Percentiles rank a stretch among this genome's conserved stretches.
phyloP scores from a whole-genome alignment of 2,888 invertebrate genomes.

The Plagodis dolabraria region DNA sequence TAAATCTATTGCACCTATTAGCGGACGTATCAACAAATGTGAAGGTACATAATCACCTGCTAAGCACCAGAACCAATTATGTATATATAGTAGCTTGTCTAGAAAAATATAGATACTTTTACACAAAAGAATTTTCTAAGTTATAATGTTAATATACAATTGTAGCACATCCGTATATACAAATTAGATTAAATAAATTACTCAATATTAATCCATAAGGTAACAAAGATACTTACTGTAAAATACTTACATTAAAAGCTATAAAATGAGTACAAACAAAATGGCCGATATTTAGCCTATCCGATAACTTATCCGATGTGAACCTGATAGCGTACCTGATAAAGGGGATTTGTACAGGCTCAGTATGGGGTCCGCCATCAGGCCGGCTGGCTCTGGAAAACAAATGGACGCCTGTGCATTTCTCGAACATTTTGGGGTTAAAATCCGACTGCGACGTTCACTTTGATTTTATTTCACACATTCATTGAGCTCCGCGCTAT shows the following conservation, averaged over 20 bases:
- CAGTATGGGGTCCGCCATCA: constrained; percentile 79
- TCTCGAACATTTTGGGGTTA: constrained; percentile 6
- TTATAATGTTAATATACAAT: no score
- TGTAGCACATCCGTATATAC: no score
- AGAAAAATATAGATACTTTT: no score
- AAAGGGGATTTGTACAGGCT: constrained; percentile 81
- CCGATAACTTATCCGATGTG: neutral
- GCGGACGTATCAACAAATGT: no score
- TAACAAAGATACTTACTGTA: no score
- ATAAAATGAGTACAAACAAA: neutral
- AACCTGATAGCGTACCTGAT: constrained; percentile 66
- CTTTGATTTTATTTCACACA: neutral
- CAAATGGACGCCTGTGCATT: constrained; percentile 48
- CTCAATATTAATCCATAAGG: neutral
- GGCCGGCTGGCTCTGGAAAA: constrained; percentile 75
- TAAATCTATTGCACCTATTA: no score
- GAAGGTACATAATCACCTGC: no score
- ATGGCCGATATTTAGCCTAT: neutral
- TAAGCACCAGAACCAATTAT: no score
- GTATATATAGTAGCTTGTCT: no score
- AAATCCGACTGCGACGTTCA: constrained; percentile 17
- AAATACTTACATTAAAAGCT: neutral
- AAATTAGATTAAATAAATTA: no score
- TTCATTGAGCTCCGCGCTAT: neutral
- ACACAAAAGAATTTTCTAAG: no score